A percentile compares a stretch with the other conserved stretches of the same genome.
Evolutionary conservation across 2,113 vertebrate species (phyloP).

Genomic region (Pica pica): DNA sequence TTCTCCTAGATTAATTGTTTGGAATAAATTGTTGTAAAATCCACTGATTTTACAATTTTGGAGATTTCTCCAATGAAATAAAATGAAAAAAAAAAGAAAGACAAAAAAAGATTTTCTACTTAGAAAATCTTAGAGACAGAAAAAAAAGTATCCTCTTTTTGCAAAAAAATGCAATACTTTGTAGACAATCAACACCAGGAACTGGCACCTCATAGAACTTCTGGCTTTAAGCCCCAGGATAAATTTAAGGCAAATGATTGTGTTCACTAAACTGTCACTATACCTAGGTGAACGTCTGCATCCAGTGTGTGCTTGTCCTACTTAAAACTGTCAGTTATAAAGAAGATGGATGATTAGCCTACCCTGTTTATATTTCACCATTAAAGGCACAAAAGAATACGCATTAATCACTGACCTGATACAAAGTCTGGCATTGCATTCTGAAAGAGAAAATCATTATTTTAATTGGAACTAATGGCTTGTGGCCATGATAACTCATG

Average conservation of each 20-base stretch:
- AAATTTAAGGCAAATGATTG: neutral
- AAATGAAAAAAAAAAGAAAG: neutral
- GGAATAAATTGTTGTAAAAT: neutral
- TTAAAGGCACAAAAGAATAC: conserved; percentile 44
- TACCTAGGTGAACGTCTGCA: neutral
- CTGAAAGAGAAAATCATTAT: conserved; percentile 61
- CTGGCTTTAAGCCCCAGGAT: neutral
- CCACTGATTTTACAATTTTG: too few species aligned
- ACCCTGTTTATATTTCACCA: conserved; percentile 40
- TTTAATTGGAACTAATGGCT: conserved; percentile 67
- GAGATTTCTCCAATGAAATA: neutral
- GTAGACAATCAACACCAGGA: neutral
- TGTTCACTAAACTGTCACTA: neutral
- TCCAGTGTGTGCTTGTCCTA: neutral
- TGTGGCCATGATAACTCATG: conserved; percentile 48
- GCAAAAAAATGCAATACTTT: neutral
- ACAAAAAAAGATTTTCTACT: neutral
- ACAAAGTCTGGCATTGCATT: conserved; percentile 11
- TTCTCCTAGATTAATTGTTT: neutral
- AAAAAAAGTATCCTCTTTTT: neutral
- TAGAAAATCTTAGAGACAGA: neutral
- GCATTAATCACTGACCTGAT: conserved; percentile 43
- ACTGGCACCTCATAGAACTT: neutral
- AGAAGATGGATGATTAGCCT: conserved; percentile 38
- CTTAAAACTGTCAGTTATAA: neutral